Evolutionary conservation across 2,888 invertebrate species (phyloP).

Genomic region (Anthrax anthrax): DNA sequence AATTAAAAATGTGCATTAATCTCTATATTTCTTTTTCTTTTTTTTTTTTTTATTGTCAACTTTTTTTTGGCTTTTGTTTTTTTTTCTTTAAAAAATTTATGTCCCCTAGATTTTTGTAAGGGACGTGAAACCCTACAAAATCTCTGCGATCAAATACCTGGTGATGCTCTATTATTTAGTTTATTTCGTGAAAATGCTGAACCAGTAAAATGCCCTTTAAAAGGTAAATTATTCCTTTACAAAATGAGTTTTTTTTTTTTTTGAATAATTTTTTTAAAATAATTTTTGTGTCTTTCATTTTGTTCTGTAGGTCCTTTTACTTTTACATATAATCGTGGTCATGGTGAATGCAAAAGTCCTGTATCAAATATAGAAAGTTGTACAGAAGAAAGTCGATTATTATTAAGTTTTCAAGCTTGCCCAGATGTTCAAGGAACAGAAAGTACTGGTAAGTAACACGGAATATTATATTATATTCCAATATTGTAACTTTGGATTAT

Average conservation of each 20-base stretch:
- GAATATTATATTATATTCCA: background rate
- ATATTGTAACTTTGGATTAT: background rate
- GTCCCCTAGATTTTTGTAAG: constrained; percentile 36
- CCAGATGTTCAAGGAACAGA: constrained; percentile 83
- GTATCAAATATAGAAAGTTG: constrained; percentile 87
- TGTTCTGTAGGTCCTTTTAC: constrained; percentile 71
- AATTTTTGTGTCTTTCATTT: background rate
- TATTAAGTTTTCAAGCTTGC: constrained; percentile 87
- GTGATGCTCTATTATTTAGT: constrained; percentile 76
- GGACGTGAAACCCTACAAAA: constrained; percentile 56
- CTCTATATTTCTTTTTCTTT: background rate
- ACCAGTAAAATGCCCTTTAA: constrained; percentile 74
- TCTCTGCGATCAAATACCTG: constrained; percentile 74
- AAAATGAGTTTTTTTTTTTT: background rate
- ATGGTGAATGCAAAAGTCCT: constrained; percentile 79
- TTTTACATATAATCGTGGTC: constrained; percentile 84
- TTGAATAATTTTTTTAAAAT: background rate
- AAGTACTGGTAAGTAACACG: constrained; percentile 56
- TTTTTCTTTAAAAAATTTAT: constrained; percentile 20
- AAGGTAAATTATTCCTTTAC: constrained; percentile 24
- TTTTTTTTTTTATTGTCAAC: background rate
- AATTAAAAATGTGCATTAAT: background rate
- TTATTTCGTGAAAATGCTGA: constrained; percentile 80
- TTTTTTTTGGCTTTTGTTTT: constrained; percentile 6
- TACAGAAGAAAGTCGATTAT: constrained; percentile 77